These are phyloP conservation scores for Chymomyza fuscimana DNA, from an alignment of 2,888 invertebrate species.

Conservation along the genomic window DNA sequence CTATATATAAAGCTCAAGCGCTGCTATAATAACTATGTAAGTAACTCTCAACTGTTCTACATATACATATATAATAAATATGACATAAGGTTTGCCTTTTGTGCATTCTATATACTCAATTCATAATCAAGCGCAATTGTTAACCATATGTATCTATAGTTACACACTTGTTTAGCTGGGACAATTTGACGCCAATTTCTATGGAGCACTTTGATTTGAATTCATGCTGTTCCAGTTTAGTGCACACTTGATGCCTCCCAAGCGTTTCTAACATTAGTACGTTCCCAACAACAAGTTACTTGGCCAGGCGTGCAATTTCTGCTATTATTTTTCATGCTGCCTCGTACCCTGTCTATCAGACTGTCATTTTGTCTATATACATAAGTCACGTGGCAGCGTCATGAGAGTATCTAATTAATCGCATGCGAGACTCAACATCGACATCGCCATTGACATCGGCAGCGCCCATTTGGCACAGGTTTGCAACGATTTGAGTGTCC, in stretches of 20 bases:
- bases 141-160: neutral
- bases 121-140: neutral
- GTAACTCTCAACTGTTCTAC: neutral
- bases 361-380: neutral
- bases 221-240: constrained; percentile 47
- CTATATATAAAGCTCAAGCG: neutral
- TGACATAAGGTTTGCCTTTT: neutral
- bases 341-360: neutral
- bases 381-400: constrained; percentile 64
- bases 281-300: constrained; percentile 3
- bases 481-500: constrained; percentile 20
- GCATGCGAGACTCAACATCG: constrained; percentile 20
- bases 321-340: constrained; percentile 1
- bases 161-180: neutral
- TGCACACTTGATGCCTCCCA: constrained; percentile 35
- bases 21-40: neutral
- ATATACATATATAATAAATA: neutral
- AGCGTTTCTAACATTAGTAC: neutral
- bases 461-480: neutral
- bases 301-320: constrained; percentile 45
- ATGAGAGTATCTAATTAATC: constrained; percentile 62
- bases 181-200: constrained; percentile 6
- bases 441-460: neutral
- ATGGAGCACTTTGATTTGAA: constrained; percentile 28
- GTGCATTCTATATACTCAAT: neutral